Evolutionary conservation across 2,797 vertebrate genomes (phyloP).

Genomic region (Cichlasoma orientale): DNA sequence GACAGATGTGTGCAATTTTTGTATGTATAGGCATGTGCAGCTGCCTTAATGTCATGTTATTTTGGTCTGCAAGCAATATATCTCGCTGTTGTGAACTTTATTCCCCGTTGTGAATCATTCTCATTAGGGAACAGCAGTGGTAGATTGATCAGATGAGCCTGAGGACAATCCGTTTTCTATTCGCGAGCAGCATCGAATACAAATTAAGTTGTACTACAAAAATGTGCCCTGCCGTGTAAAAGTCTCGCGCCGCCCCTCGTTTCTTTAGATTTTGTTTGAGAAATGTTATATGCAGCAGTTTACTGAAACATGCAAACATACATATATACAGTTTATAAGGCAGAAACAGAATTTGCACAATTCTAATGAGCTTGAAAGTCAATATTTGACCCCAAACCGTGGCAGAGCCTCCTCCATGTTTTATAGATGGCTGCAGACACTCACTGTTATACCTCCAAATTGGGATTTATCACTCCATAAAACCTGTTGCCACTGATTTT

Average conservation of each 20-base stretch:
- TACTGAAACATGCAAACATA: neutral
- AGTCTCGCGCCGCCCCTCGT: neutral
- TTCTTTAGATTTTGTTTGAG: neutral
- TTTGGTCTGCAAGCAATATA: slow-evolving; percentile 2
- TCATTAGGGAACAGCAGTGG: slow-evolving; percentile 35
- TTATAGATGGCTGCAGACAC: neutral
- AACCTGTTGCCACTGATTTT: neutral
- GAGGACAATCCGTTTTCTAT: slow-evolving; percentile 24
- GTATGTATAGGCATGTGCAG: neutral
- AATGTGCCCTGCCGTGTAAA: neutral
- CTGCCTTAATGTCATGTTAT: neutral
- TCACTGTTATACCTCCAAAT: neutral
- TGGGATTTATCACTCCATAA: neutral
- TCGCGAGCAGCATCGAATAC: slow-evolving; percentile 13
- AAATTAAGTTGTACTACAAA: slow-evolving; percentile 29
- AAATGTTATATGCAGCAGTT: neutral
- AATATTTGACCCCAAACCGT: neutral
- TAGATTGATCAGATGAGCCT: slow-evolving; percentile 50
- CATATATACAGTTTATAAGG: neutral
- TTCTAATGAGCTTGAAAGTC: neutral
- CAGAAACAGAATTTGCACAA: neutral
- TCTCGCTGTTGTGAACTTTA: slow-evolving; percentile 21
- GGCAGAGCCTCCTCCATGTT: neutral
- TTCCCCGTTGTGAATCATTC: slow-evolving; percentile 11
- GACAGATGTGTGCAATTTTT: neutral